Evolutionary conservation across 2,888 invertebrate genomes (phyloP), one percentile per base, ranked within the genome.

Genomic region (Geotrupes spiniger): DNA sequence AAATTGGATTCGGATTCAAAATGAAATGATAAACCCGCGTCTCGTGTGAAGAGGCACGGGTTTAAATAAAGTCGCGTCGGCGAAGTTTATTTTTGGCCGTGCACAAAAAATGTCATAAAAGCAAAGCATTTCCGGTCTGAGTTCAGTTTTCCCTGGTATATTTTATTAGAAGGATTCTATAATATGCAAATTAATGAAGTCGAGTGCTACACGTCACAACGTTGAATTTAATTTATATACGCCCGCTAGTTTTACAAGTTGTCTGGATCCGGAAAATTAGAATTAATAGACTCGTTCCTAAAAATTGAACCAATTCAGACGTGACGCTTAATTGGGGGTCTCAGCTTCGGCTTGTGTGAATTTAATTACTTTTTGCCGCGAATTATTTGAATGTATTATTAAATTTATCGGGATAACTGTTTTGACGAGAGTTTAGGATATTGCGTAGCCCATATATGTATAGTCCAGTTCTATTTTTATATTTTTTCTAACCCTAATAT

Each of bases 181-280:
- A 33, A 33, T 33, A 33, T 33, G 33, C 33, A 33, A 33, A 33
- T 33, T 33, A 33, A 33, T 33, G 33, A 33, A 33, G 33, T 15
- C 11, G 33, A 33, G 33, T 15, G 33, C 14, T 33, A 33, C 11
- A 15, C 33, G 33, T 33, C 33, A 33, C 33, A 33, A 33, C 33
- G 33, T 15, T 15, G 33, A 15, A 33, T 33, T 33, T 33, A 33
- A 33, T 33, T 33, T 33, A 33, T 33, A 33, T 33, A 33, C 33
- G 33, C 33, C 33, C 11, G 33, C 33, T 33, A 33, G 33, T 33
- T 33, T 33, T 33, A 33, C 33, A 33, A 33, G 33, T 33, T 33
- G 33, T 33, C 33, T 33, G 33, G 33, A 33, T 33, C 33, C 14
- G 12, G 11, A 33, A 33, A 33, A 33, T 33, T 15, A 33, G 33